Evolutionary conservation across 2,888 invertebrate species (phyloP), one percentile per base, ranked within the genome.

Genomic region (Pseudococcus viburni): DNA sequence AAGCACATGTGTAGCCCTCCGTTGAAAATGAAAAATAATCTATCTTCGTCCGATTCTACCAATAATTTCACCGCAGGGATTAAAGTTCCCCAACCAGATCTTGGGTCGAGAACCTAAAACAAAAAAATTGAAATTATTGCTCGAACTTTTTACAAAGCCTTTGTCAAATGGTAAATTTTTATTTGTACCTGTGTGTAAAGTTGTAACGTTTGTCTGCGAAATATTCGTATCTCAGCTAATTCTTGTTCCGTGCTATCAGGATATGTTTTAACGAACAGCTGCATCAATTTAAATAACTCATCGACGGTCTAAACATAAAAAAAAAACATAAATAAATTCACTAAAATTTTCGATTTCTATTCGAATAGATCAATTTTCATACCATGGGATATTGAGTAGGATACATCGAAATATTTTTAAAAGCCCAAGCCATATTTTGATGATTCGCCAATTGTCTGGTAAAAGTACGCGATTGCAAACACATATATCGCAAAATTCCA

Each of bases 341-440:
- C 8, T 5, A 15, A 33, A 77, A 39, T 9, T 15, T 2, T 8
- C 15, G 7, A 42, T 42, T 55, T 85, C 15, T 1, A 39, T 17
- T 7, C 17, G 12, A 12, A 84, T 17, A 46, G n/a, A 42, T 19
- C 12, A 19, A 5, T 77, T 33, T 64, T 91, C 91, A 92, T 91
- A 94, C 95, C 89, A 95, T 95, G 22, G 96, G 95, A 93, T 98
- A 98, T 90, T 98, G 96, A 33, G 97, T 97, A 8, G 97, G 97
- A 92, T 97, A 97, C n/a, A 98, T 97, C 51, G 97, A 97, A 90
- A 98, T 98, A 92, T 98, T 98, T 91, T 98, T 96, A 92, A 98
- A 98, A 42, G 98, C 98, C 98, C 98, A 98, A 91, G 97, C 97
- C 77, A 98, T 94, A 93, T 98, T 98, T 92, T 98, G 98, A 92